These are phyloP conservation scores for Grapholita molesta DNA, from an alignment of 1,140 invertebrate genomes.

Conservation along the genomic window DNA sequence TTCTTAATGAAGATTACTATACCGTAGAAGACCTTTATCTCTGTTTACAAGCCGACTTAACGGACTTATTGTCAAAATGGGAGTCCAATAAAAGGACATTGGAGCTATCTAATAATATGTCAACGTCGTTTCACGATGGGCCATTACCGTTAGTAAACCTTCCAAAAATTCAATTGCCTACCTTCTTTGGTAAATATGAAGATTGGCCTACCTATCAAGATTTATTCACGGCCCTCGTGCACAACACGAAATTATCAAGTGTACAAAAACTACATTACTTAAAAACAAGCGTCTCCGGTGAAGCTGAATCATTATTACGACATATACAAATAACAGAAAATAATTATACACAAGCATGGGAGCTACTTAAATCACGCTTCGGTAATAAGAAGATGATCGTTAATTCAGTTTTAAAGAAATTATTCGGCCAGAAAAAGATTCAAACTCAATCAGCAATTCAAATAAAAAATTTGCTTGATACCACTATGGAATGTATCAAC, in stretches of 20 bases:
- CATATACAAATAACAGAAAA: neutral
- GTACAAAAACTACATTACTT: slow-evolving; percentile 30
- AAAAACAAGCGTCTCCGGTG: slow-evolving; percentile 21
- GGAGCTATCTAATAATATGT: too few species aligned
- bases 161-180: slow-evolving; percentile 25
- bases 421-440: neutral
- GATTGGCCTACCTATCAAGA: slow-evolving; percentile 31
- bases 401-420: slow-evolving; percentile 6
- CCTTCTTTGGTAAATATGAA: slow-evolving; percentile 25
- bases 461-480: neutral
- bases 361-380: neutral
- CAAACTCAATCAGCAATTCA: neutral
- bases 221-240: slow-evolving; percentile 21
- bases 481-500: neutral
- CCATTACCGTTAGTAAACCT: slow-evolving; percentile 10
- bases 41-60: slow-evolving; percentile 10
- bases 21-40: slow-evolving; percentile 18
- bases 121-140: neutral
- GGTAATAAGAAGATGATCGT: neutral
- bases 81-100: too few species aligned
- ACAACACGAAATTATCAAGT: slow-evolving; percentile 23
- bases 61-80: neutral
- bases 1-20: slow-evolving; percentile 18
- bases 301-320: slow-evolving; percentile 15
- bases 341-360: slow-evolving; percentile 12